Base-by-base conservation (phyloP, 2,113 vertebrate species). In the Tupaia tana region DNA sequence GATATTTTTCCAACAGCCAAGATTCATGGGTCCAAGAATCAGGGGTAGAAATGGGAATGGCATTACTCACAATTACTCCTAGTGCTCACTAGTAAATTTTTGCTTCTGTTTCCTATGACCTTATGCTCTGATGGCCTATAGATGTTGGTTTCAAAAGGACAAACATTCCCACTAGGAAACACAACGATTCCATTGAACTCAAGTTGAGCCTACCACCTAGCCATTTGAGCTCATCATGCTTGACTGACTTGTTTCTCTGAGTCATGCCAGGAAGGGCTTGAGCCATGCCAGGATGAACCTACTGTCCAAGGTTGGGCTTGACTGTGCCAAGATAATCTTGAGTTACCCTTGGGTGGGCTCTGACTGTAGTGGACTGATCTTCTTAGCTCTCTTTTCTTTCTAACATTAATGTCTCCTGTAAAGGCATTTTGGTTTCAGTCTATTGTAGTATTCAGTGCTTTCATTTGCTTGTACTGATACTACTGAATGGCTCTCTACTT, bases 351-450 rank as follows among this genome's bases (percentile, higher is more conserved):
- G 54, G 8, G 13, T 25, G n/a, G 75, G n/a, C 59, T 89, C 67
- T 24, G 10, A 43, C 58, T 78, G 0, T 25, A 52, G 61, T 13
- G 6, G 4, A 31, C 29, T 52, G 54, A 13, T 54, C 12, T 15
- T 11, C 59, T 63, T 25, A 61, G 54, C 31, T 73, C 4, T 25
- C 14, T 81, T 86, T 78, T 18, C n/a, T 91, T 71, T 63, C 59
- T 75, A 15, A 66, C 14, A 43, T 80, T 70, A 78, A 66, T 18
- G 24, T 84, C 25, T 80, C 59, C 34, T 70, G 13, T 69, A 79
- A 87, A 86, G 73, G 81, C 16, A 31, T 22, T 59, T 85, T 75
- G 25, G n/a, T 92, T 95, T 92, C 69, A 29, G 56, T 80, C 43
- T 88, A 34, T 61, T 80, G 22, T 34, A 58, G 63, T 66, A 11